Evolutionary conservation across 2,888 invertebrate genomes (phyloP), one percentile per base, ranked within the genome.

Genomic region (Amblyjoppa fuscipennis): DNA sequence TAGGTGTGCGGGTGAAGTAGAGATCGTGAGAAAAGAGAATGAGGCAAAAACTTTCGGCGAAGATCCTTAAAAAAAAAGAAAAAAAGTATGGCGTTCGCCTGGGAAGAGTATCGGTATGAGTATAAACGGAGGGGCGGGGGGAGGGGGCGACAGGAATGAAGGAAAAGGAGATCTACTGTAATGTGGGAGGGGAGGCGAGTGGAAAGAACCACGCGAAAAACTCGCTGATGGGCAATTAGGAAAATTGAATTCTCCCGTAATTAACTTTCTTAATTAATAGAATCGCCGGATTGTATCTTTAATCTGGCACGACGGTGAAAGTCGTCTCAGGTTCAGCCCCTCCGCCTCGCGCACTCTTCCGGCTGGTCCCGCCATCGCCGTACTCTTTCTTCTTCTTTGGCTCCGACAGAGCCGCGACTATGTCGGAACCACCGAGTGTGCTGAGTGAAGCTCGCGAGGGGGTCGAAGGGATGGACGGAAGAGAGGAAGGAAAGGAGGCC

Each of bases 251-350:
- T 90, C 88, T 82, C 76, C 59, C 86, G 89, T 91, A 92, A 92
- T 91, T 91, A 92, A 90, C 90, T 92, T 92, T 90, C 90, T 92
- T 91, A 91, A 92, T 92, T 92, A 92, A 91, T 91, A 92, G 90
- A 91, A 92, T 91, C 89, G 88, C 76, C 87, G 89, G 90, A 92
- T 91, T 90, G 91, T 91, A 91, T 92, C 90, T 91, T 92, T 91
- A 91, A 92, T 91, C 89, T 90, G 89, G 83, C 83, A 85, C 90
- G 84, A 85, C 74, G 86, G 79, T 85, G 89, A 87, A 90, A 90
- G 89, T 90, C 89, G 84, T 87, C 75, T 78, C 85, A 89, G 88
- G 53, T 69, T 83, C 61, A 73, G 7, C 61, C 51, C 34, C 49
- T 25, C 20, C 59, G 59, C 28, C 5, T 3, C 20, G 45, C 3